phyloP scores from a whole-genome alignment of 2,888 invertebrate genomes.

The Rhaphigaster nebulosa region DNA sequence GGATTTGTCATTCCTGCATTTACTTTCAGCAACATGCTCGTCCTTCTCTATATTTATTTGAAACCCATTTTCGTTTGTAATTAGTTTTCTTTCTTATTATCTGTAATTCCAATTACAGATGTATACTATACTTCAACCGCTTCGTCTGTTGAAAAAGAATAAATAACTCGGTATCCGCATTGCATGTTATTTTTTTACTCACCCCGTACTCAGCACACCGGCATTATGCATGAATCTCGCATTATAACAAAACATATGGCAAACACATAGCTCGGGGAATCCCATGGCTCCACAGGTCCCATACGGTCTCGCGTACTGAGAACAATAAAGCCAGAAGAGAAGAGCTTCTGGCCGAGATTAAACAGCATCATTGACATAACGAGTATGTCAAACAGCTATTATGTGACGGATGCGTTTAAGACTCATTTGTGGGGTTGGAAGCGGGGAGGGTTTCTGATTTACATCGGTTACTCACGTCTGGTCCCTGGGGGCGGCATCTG shows the following conservation, averaged over 20 bases:
- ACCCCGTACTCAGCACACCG: too few relatives aligned
- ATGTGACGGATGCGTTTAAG: conserved; percentile 45
- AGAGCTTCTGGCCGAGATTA: conserved; percentile 33
- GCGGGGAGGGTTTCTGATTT: conserved; percentile 45
- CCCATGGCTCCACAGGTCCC: not conserved
- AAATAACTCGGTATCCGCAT: too few relatives aligned
- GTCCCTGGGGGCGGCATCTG: conserved; percentile 57
- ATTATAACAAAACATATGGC: not conserved
- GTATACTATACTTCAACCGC: too few relatives aligned
- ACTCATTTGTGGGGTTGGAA: conserved; percentile 22
- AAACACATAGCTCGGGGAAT: not conserved
- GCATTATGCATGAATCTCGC: too few relatives aligned
- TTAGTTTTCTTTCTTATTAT: too few relatives aligned
- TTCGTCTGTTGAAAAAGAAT: too few relatives aligned
- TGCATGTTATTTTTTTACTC: too few relatives aligned
- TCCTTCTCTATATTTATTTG: too few relatives aligned
- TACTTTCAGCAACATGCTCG: too few relatives aligned
- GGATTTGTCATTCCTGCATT: too few relatives aligned
- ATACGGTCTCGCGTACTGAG: not conserved
- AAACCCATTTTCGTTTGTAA: too few relatives aligned
- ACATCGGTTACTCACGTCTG: conserved; percentile 52
- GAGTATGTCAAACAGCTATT: conserved; percentile 41
- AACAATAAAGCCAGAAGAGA: not conserved
- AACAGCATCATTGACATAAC: conserved; percentile 30
- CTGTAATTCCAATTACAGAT: too few relatives aligned